Percentiles rank a stretch among this genome's conserved stretches.
Conservation (phyloP, 1,140 invertebrate genomes). For the Drosophila guanche region DNA sequence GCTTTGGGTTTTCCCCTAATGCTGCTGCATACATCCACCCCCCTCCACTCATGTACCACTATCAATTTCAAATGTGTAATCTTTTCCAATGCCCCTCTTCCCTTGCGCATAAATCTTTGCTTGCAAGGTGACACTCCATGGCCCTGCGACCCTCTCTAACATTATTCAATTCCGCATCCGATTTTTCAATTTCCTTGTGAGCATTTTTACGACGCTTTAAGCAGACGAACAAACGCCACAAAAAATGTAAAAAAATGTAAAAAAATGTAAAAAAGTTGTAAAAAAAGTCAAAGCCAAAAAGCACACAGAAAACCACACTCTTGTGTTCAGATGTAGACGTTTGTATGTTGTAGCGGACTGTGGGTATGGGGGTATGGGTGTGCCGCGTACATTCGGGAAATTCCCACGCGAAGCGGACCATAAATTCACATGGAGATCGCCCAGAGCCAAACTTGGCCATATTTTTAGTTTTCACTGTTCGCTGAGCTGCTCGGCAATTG, state of each 20-base stretch:
- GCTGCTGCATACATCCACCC: slow-evolving; percentile 40
- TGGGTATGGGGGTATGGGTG: slow-evolving; percentile 12
- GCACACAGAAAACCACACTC: slow-evolving; percentile 7
- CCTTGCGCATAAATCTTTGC: slow-evolving; percentile 66
- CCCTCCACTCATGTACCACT: slow-evolving; percentile 50
- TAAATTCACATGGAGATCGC: slow-evolving; percentile 79
- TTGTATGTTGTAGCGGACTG: slow-evolving; percentile 17
- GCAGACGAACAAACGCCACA: slow-evolving; percentile 47
- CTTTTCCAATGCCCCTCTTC: slow-evolving; percentile 27
- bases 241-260: slow-evolving; percentile 51
- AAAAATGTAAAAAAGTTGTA: slow-evolving; percentile 44
- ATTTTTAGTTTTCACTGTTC: slow-evolving; percentile 73
- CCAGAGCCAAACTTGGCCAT: slow-evolving; percentile 75
- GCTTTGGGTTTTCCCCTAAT: slow-evolving; percentile 28
- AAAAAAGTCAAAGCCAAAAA: slow-evolving; percentile 45
- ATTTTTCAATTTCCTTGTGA: slow-evolving; percentile 73
- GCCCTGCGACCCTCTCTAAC: slow-evolving; percentile 33
- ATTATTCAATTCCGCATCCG: slow-evolving; percentile 71
- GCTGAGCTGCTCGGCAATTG: slow-evolving; percentile 55
- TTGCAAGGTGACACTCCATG: slow-evolving; percentile 42
- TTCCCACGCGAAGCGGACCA: slow-evolving; percentile 69
- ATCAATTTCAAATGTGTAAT: slow-evolving; percentile 71
- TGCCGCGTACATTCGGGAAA: slow-evolving; percentile 46
- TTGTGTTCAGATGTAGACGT: neutral
- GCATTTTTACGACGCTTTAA: slow-evolving; percentile 74